phyloP scores from a whole-genome alignment of 2,797 vertebrate species.

The Tapirus indicus region DNA sequence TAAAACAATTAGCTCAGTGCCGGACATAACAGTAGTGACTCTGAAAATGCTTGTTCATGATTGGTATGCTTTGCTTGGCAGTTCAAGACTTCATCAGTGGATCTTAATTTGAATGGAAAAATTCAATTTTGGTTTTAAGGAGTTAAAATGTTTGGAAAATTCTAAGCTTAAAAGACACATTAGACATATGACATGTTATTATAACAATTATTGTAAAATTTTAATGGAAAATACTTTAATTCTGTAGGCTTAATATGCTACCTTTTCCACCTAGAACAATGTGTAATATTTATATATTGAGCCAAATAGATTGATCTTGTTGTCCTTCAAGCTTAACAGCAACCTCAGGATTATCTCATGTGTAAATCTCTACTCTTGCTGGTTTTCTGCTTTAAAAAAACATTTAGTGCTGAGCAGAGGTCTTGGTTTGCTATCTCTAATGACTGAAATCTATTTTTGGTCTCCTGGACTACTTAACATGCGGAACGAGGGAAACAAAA shows the following conservation, averaged over 20 bases:
- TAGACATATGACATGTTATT: neutral
- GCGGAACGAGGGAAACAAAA: neutral
- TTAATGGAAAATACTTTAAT: slow-evolving; percentile 37
- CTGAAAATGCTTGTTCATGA: slow-evolving; percentile 29
- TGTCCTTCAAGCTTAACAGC: slow-evolving; percentile 48
- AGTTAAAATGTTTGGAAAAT: neutral
- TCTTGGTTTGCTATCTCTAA: slow-evolving; percentile 58
- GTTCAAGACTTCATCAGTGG: slow-evolving; percentile 35
- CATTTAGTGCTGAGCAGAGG: slow-evolving; percentile 58
- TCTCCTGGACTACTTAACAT: slow-evolving; percentile 61
- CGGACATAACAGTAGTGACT: neutral
- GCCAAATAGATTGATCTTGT: neutral
- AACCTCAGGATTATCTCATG: slow-evolving; percentile 39
- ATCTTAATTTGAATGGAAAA: neutral
- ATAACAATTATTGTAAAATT: neutral
- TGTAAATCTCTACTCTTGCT: slow-evolving; percentile 52
- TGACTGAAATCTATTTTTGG: slow-evolving; percentile 68
- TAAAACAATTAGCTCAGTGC: neutral
- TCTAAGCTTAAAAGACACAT: neutral
- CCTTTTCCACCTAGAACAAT: neutral
- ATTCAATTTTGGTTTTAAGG: neutral
- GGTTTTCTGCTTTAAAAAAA: slow-evolving; percentile 61
- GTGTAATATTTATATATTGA: slow-evolving; percentile 16
- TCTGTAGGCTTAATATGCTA: neutral
- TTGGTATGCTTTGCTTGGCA: neutral